Evolutionary conservation across 35 echinoderm and acorn worm genomes (phyloP).

Genomic region (Heliocidaris tuberculata): DNA sequence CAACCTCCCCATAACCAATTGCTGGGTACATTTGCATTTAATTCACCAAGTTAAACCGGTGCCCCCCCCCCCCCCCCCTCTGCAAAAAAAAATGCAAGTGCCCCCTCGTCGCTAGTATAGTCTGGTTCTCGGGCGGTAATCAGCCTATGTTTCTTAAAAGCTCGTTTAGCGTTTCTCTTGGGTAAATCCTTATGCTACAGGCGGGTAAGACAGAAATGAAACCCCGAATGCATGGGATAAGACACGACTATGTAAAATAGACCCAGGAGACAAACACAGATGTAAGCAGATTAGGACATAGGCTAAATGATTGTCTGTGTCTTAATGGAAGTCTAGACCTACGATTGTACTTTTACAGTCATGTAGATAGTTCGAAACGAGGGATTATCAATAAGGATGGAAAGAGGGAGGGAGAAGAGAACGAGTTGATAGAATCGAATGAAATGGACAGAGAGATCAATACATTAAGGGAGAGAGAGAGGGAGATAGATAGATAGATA

Average conservation of each 20-base stretch:
- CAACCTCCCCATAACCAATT: too few species aligned
- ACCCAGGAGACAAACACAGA: background rate
- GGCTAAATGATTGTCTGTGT: background rate
- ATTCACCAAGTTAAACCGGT: too few species aligned
- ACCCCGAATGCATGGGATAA: background rate
- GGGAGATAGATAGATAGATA: too few species aligned
- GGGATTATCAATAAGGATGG: too few species aligned
- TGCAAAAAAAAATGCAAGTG: too few species aligned
- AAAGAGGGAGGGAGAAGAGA: background rate
- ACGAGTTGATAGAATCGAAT: background rate
- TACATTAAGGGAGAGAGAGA: too few species aligned
- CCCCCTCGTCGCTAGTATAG: background rate
- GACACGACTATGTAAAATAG: background rate
- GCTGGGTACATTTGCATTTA: too few species aligned
- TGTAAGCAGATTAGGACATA: background rate
- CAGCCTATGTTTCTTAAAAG: background rate
- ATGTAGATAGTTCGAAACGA: background rate
- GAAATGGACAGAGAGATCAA: too few species aligned
- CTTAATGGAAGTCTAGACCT: background rate
- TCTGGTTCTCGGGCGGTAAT: background rate
- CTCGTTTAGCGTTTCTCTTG: background rate
- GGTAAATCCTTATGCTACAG: background rate
- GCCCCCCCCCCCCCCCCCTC: too few species aligned
- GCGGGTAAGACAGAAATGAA: background rate
- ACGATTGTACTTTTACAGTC: background rate